These are phyloP conservation scores for Slavum lentiscoides DNA, from an alignment of 2,888 invertebrate species.

Conservation along the genomic window DNA sequence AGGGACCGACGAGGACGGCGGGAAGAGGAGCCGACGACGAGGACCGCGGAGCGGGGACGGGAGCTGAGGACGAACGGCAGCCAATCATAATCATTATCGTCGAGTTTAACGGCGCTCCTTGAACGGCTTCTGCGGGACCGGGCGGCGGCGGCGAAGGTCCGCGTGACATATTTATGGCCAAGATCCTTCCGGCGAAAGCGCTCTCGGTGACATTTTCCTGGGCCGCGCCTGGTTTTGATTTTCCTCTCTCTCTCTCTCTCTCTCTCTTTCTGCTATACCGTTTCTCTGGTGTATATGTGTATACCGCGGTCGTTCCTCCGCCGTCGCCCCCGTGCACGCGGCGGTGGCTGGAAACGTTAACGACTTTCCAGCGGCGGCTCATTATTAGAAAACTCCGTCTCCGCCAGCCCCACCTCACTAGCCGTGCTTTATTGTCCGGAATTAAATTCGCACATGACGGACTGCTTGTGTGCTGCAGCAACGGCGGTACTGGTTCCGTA, in stretches of 20 bases:
- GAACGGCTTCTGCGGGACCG: slow-evolving; percentile 27
- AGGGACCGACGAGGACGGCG: too few relatives aligned
- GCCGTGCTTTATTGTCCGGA: slow-evolving; percentile 53
- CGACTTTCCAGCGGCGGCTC: slow-evolving; percentile 51
- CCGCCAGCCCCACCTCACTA: slow-evolving; percentile 17
- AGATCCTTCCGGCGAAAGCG: slow-evolving; percentile 53
- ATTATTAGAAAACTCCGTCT: slow-evolving; percentile 52
- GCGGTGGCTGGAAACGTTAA: slow-evolving; percentile 51
- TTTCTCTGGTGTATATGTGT: neutral
- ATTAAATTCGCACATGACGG: slow-evolving; percentile 53
- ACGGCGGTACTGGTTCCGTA: neutral
- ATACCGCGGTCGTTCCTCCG: neutral
- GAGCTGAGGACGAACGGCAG: slow-evolving; percentile 36
- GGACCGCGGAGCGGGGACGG: neutral
- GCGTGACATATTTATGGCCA: slow-evolving; percentile 52
- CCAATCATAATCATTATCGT: slow-evolving; percentile 54
- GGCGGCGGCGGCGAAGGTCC: slow-evolving; percentile 34
- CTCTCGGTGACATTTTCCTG: slow-evolving; percentile 53
- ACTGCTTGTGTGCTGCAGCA: slow-evolving; percentile 5
- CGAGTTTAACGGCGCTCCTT: slow-evolving; percentile 52
- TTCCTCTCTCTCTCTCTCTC: slow-evolving; percentile 20
- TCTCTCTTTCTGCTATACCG: neutral
- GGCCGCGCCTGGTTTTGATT: slow-evolving; percentile 49
- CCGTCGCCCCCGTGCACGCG: neutral
- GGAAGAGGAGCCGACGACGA: too few relatives aligned